phyloP scores from a whole-genome alignment of 2,113 vertebrate genomes.

The Pseudorectes ferrugineus region DNA sequence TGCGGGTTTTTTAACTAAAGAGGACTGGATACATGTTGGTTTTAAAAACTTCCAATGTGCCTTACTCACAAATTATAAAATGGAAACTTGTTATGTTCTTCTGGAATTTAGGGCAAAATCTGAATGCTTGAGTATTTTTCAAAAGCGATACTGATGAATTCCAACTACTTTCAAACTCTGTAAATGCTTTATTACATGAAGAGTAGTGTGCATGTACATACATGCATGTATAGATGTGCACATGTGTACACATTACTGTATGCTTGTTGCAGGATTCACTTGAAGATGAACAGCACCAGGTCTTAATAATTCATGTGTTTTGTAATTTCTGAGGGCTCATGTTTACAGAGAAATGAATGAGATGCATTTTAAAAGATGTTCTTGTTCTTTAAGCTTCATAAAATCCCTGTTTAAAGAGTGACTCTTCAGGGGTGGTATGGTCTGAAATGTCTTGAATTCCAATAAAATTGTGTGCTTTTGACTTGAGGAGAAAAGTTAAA shows the following conservation, averaged over 20 bases:
- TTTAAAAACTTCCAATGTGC: background rate
- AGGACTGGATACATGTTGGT: background rate
- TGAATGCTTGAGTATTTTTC: background rate
- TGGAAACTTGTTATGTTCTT: background rate
- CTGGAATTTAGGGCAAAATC: background rate
- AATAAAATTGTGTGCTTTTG: background rate
- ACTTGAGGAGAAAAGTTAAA: background rate
- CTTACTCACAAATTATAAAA: background rate
- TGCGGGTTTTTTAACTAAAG: background rate
- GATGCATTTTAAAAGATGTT: background rate
- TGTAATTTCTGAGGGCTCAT: background rate
- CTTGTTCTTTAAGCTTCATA: background rate
- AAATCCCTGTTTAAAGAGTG: background rate
- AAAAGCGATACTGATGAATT: background rate
- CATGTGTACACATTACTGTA: background rate
- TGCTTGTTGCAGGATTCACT: background rate
- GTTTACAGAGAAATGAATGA: background rate
- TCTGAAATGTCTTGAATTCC: conserved; percentile 7
- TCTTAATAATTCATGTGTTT: background rate
- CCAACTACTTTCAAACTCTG: background rate
- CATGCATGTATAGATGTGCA: background rate
- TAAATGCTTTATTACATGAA: background rate
- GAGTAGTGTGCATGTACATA: background rate
- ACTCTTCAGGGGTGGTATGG: background rate
- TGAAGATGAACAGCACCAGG: background rate